Percentiles rank a stretch among this genome's conserved stretches.
Conservation (phyloP, 2,113 vertebrate genomes). For the Donacobius atricapilla region DNA sequence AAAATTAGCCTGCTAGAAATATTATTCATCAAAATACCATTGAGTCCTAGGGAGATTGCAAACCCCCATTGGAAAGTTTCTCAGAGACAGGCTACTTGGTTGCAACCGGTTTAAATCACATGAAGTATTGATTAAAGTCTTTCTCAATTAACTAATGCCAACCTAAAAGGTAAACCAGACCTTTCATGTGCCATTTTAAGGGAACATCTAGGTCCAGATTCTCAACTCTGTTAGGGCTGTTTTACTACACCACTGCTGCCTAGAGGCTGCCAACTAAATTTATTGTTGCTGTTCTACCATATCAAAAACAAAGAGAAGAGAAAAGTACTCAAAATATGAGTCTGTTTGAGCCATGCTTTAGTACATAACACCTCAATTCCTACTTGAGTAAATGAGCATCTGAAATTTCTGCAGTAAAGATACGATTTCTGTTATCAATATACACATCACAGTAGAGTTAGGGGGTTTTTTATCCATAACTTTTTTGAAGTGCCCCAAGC, state of each 20-base stretch:
- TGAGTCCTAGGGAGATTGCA: slow-evolving; percentile 24
- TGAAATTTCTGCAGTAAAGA: not conserved
- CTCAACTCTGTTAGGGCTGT: not conserved
- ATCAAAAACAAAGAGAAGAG: not conserved
- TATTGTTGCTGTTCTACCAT: not conserved
- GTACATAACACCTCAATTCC: not conserved
- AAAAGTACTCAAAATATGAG: not conserved
- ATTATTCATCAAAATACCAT: slow-evolving; percentile 60
- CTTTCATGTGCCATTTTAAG: not conserved
- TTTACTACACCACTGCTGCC: not conserved
- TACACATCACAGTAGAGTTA: not conserved
- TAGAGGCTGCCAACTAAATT: not conserved
- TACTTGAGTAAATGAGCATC: not conserved
- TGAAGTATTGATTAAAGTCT: slow-evolving; percentile 52
- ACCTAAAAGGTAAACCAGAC: not conserved
- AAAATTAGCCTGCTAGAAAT: slow-evolving; percentile 69
- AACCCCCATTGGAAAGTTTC: slow-evolving; percentile 47
- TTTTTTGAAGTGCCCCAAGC: not conserved
- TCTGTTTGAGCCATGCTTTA: not conserved
- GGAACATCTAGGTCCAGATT: not conserved
- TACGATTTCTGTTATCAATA: not conserved
- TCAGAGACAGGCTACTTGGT: slow-evolving; percentile 55
- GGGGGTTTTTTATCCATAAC: not conserved
- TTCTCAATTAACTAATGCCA: not conserved
- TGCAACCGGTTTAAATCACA: slow-evolving; percentile 48